Conservation (phyloP, 2,888 invertebrate species). For the Chirona hameri region DNA sequence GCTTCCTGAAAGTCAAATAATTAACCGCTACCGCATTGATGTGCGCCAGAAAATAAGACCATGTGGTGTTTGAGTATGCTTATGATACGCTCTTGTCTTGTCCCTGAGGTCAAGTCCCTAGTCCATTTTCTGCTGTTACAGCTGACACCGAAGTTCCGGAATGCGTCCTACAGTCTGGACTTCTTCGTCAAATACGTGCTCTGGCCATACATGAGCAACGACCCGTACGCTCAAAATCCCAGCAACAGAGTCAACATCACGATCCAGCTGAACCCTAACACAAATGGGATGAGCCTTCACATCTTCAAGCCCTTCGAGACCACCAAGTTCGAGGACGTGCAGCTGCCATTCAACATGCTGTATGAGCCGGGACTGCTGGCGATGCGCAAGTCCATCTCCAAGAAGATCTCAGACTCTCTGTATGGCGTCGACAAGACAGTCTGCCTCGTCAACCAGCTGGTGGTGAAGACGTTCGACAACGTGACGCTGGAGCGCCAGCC, state of each 20-base stretch:
- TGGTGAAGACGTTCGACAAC: constrained; percentile 41
- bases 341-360: background rate
- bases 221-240: background rate
- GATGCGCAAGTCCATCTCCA: background rate
- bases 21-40: background rate
- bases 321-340: background rate
- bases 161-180: background rate
- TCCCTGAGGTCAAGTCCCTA: too few relatives aligned
- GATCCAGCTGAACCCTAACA: background rate
- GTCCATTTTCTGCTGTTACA: background rate
- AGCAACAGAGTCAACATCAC: background rate
- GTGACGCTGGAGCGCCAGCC: background rate
- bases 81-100: too few relatives aligned
- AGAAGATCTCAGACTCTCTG: background rate
- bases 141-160: background rate
- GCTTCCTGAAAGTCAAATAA: too few relatives aligned
- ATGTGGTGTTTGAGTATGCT: too few relatives aligned
- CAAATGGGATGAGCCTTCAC: too few relatives aligned
- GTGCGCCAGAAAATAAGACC: background rate
- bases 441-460: constrained; percentile 41
- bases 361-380: background rate
- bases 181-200: background rate
- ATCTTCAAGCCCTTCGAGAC: background rate
- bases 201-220: background rate
- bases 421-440: background rate